Conservation (phyloP, 2,797 vertebrate genomes). For the Pantherophis vulpinus region DNA sequence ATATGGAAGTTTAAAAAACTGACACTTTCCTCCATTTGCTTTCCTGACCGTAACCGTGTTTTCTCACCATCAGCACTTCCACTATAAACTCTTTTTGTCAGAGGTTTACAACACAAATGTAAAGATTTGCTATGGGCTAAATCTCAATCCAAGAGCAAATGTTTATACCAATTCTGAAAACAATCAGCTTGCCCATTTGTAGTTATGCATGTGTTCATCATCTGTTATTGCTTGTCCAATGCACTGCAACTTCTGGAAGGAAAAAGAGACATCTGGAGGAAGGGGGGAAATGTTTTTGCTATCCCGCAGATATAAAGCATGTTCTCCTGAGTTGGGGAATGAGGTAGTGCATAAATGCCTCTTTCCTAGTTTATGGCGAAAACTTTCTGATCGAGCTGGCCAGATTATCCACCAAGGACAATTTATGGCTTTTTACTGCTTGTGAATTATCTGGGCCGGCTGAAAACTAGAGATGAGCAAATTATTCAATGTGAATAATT, state of each 20-base stretch:
- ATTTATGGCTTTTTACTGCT: slow-evolving; percentile 27
- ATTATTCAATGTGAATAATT: slow-evolving; percentile 50
- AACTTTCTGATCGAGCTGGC: slow-evolving; percentile 31
- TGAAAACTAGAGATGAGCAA: slow-evolving; percentile 15
- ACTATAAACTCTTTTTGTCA: slow-evolving; percentile 78
- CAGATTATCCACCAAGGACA: slow-evolving; percentile 25
- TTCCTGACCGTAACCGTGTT: slow-evolving; percentile 77
- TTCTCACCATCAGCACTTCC: slow-evolving; percentile 80
- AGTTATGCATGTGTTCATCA: slow-evolving; percentile 82
- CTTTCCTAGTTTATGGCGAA: slow-evolving; percentile 50
- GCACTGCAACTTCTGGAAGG: slow-evolving; percentile 80
- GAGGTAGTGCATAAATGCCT: slow-evolving; percentile 63
- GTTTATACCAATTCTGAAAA: slow-evolving; percentile 83
- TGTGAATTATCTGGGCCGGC: slow-evolving; percentile 2
- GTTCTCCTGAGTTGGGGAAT: slow-evolving; percentile 65
- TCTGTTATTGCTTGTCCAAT: slow-evolving; percentile 83
- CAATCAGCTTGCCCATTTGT: slow-evolving; percentile 82
- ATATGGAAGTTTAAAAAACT: slow-evolving; percentile 70
- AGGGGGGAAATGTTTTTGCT: slow-evolving; percentile 62
- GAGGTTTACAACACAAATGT: slow-evolving; percentile 77
- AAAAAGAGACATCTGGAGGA: slow-evolving; percentile 80
- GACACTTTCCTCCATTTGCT: slow-evolving; percentile 76
- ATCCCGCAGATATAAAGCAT: slow-evolving; percentile 68
- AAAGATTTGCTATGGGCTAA: slow-evolving; percentile 83
- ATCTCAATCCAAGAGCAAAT: slow-evolving; percentile 83